These are phyloP conservation scores for Eledone cirrhosa DNA, from an alignment of 2,888 invertebrate species.

Conservation along the genomic window DNA sequence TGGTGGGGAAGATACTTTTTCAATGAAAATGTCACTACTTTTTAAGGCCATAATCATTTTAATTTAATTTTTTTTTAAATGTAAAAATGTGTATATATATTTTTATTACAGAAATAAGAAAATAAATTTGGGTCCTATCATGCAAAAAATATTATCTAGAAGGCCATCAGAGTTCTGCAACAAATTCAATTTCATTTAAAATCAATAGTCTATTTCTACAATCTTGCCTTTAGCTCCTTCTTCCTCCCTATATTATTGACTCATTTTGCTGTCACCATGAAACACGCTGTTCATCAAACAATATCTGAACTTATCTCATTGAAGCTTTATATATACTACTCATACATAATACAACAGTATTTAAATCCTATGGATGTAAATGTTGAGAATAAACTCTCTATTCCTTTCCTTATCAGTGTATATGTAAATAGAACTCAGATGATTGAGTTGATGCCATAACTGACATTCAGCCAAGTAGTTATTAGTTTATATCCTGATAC, in stretches of 20 bases:
- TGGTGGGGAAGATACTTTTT: not conserved
- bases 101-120: conserved; percentile 9
- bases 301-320: not conserved
- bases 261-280: conserved; percentile 25
- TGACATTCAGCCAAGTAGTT: too few relatives aligned
- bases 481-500: too few relatives aligned
- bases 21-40: not conserved
- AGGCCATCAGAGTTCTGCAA: conserved; percentile 22
- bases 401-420: too few relatives aligned
- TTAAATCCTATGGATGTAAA: too few relatives aligned
- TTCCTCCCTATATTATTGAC: not conserved
- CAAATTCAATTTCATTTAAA: conserved; percentile 27
- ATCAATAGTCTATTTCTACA: conserved; percentile 18
- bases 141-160: conserved; percentile 21
- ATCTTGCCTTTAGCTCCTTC: not conserved
- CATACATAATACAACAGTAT: too few relatives aligned
- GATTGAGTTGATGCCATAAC: too few relatives aligned
- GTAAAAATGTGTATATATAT: not conserved
- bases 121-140: not conserved
- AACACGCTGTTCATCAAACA: conserved; percentile 10
- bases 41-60: too few relatives aligned
- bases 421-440: too few relatives aligned
- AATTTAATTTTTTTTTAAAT: not conserved
- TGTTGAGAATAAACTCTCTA: too few relatives aligned
- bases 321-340: too few relatives aligned